Evolutionary conservation across 2,113 vertebrate species (phyloP).

Genomic region (Pluvianellus socialis): DNA sequence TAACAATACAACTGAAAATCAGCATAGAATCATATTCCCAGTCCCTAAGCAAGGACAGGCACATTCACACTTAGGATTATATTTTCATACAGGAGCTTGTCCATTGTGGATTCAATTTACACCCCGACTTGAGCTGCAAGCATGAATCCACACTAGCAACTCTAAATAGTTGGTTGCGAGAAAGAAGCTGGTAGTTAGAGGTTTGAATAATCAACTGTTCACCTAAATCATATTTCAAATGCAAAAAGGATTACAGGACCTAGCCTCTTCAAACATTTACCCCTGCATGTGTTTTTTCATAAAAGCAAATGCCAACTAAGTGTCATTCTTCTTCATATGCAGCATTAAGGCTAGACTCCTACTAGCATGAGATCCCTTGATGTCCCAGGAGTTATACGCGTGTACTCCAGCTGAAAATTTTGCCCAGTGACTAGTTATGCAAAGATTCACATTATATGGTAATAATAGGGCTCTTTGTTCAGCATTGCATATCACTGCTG

Average conservation of each 20-base stretch:
- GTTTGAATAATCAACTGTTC: conserved; percentile 19
- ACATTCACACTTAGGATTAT: neutral
- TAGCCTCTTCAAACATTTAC: neutral
- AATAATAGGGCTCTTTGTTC: neutral
- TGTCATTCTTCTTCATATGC: neutral
- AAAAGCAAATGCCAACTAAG: neutral
- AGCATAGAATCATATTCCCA: neutral
- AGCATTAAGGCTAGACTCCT: neutral
- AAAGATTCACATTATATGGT: neutral
- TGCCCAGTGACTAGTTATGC: neutral
- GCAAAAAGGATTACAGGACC: neutral
- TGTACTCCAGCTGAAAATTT: neutral
- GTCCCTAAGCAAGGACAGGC: neutral
- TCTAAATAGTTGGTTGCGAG: neutral
- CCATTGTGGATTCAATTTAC: neutral
- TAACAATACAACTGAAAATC: neutral
- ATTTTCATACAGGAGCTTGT: neutral
- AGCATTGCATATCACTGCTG: neutral
- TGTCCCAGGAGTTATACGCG: neutral
- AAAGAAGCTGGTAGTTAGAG: neutral
- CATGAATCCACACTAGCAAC: neutral
- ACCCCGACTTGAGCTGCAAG: neutral
- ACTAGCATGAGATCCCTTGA: neutral
- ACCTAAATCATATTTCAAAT: neutral
- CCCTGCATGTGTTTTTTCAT: neutral